Base-by-base conservation (phyloP, 2,113 vertebrate species). In the Bagarius yarrelli region DNA sequence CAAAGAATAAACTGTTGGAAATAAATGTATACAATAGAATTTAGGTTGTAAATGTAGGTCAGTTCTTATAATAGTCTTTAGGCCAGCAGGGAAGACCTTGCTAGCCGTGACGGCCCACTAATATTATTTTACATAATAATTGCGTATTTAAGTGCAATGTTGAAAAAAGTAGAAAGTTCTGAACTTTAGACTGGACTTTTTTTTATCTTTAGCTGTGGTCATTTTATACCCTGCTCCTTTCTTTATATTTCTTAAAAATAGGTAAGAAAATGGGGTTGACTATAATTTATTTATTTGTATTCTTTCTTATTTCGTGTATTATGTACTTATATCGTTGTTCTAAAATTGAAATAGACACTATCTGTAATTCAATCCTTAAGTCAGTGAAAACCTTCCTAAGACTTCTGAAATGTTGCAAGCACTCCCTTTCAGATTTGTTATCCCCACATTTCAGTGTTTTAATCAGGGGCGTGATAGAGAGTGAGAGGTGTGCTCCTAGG, bases 371-470 rank as follows among this genome's bases (percentile, higher is more conserved):
- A 6, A 40, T 40, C 6, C 6, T 40, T 40, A 40, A 40, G 36
- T 40, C 6, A 21, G 9, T 23, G 21, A 53, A 53, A 18, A 60
- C 16, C 4, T 15, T 32, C 25, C 21, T 36, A 66, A 70, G 14
- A 47, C 8, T 6, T 11, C 34, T 23, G 21, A 23, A 66, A 21
- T 23, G 21, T 34, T 89, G 82, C 86, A 86, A 87, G 86, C 84
- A 87, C 84, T 84, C 82, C 86, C 88, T 89, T 89, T 91, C 89
- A 91, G 87, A 88, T 87, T 91, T 90, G 87, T 91, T 90, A 89
- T 92, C 93, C 94, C 94, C 94, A 94, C 85, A 78, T 90, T 93
- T 92, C 92, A 14, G 87, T 89, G 93, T 94, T 95, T 94, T 91
- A 93, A 91, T 83, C 86, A 89, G 88, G 87, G 92, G 87, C 87